Conservation (phyloP, 2,113 vertebrate genomes). For the Sula dactylatra region DNA sequence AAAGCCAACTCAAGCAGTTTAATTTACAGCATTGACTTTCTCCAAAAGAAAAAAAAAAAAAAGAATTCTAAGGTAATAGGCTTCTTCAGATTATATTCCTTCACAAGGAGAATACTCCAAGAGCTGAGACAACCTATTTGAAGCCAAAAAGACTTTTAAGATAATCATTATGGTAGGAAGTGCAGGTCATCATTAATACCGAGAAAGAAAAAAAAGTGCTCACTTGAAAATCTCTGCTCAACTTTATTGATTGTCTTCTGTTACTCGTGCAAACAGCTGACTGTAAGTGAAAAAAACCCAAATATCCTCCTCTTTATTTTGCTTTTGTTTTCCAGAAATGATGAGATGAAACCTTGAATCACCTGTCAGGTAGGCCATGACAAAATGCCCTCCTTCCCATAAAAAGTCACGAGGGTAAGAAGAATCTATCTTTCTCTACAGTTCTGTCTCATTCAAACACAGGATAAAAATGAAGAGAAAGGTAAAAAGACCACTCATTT, state of each 20-base stretch:
- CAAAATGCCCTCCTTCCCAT: conserved; percentile 46
- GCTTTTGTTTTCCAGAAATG: conserved; percentile 35
- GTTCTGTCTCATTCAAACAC: conserved; percentile 31
- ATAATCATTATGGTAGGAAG: conserved; percentile 63
- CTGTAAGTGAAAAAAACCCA: not conserved
- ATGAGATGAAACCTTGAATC: conserved; percentile 43
- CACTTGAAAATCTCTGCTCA: conserved; percentile 33
- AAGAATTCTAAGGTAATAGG: conserved; percentile 66
- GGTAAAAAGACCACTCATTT: not conserved
- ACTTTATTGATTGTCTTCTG: conserved; percentile 48
- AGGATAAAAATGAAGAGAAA: not conserved
- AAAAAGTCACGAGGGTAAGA: conserved; percentile 40
- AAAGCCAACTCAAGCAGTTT: conserved; percentile 74
- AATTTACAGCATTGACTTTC: conserved; percentile 72
- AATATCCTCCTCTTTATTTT: not conserved
- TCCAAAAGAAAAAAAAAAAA: conserved; percentile 18
- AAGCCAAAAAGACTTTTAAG: conserved; percentile 68
- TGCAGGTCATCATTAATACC: conserved; percentile 64
- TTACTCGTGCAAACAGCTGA: conserved; percentile 43
- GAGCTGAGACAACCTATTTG: conserved; percentile 58
- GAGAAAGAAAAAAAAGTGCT: conserved; percentile 21
- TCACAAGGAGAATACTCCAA: conserved; percentile 54
- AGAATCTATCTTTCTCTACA: conserved; percentile 28
- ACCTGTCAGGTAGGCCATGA: conserved; percentile 46
- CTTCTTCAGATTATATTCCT: conserved; percentile 53